Percentiles rank a stretch among this genome's conserved stretches.
Evolutionary conservation across 2,888 invertebrate species (phyloP).

Genomic region (Parnassius mnemosyne): DNA sequence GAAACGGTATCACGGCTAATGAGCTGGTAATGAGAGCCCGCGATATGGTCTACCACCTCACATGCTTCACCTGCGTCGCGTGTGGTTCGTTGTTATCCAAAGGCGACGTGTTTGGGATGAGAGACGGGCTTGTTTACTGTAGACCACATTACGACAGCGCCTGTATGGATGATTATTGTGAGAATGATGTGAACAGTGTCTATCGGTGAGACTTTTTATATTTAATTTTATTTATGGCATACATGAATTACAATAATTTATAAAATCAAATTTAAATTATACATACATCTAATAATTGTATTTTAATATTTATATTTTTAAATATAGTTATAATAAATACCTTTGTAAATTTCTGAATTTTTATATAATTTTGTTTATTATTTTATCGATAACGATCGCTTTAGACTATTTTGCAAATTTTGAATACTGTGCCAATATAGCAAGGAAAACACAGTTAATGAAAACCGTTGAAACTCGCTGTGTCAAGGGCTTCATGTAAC

Average conservation of each 20-base stretch:
- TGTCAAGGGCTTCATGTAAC: too few relatives aligned
- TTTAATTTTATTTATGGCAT: not conserved
- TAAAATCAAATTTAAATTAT: not conserved
- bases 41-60: constrained; percentile 92
- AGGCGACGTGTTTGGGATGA: constrained; percentile 95
- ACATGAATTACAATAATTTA: too few relatives aligned
- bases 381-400: too few relatives aligned
- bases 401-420: too few relatives aligned
- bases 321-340: not conserved
- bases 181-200: constrained; percentile 78
- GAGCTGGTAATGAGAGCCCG: constrained; percentile 95
- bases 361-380: too few relatives aligned
- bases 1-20: constrained; percentile 90
- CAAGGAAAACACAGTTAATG: too few relatives aligned
- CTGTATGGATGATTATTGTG: constrained; percentile 82
- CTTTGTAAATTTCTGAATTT: too few relatives aligned
- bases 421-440: too few relatives aligned
- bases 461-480: too few relatives aligned
- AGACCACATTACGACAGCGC: constrained; percentile 79
- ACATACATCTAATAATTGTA: not conserved
- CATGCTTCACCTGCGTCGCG: constrained; percentile 93
- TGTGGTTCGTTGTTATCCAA: constrained; percentile 91
- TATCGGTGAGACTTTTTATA: constrained; percentile 51
- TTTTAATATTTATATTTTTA: not conserved
- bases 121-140: constrained; percentile 89